Evolutionary conservation across 2,888 invertebrate species (phyloP).

Genomic region (Crioceris asparagi): DNA sequence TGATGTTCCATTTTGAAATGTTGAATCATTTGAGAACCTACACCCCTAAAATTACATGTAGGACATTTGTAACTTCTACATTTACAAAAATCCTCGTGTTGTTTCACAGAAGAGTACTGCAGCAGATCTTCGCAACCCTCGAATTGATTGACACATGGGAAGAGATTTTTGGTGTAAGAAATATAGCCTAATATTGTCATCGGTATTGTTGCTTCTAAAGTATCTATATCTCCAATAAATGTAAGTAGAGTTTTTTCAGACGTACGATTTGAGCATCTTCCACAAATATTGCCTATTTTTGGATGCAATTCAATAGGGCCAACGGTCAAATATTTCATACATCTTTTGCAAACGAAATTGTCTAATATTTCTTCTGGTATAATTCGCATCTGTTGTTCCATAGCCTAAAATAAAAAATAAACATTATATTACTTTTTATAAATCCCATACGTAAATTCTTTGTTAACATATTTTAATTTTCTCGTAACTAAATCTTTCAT

Average conservation of each 20-base stretch:
- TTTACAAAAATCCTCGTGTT: conserved; percentile 12
- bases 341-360: conserved; percentile 11
- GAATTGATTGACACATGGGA: conserved; percentile 14
- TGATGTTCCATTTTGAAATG: conserved; percentile 14
- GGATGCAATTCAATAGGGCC: conserved; percentile 15
- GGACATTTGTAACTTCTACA: conserved; percentile 8
- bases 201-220: too few species aligned
- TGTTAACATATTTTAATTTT: too few species aligned
- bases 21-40: conserved; percentile 15
- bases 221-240: conserved; percentile 2
- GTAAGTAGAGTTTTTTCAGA: conserved; percentile 6
- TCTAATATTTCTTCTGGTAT: conserved; percentile 16
- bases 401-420: too few species aligned
- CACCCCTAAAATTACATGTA: conserved; percentile 12
- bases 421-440: too few species aligned
- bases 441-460: too few species aligned
- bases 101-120: conserved; percentile 8
- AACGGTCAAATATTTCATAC: conserved; percentile 17
- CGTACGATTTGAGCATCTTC: conserved; percentile 10
- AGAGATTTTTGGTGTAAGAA: conserved; percentile 10
- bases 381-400: too few species aligned
- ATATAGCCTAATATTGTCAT: conserved; percentile 14
- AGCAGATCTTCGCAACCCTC: conserved; percentile 14
- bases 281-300: conserved; percentile 16
- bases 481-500: too few species aligned